Evolutionary conservation across 2,797 vertebrate species (phyloP), one percentile per base, ranked within the genome.

Genomic region (Microtus obscurus): DNA sequence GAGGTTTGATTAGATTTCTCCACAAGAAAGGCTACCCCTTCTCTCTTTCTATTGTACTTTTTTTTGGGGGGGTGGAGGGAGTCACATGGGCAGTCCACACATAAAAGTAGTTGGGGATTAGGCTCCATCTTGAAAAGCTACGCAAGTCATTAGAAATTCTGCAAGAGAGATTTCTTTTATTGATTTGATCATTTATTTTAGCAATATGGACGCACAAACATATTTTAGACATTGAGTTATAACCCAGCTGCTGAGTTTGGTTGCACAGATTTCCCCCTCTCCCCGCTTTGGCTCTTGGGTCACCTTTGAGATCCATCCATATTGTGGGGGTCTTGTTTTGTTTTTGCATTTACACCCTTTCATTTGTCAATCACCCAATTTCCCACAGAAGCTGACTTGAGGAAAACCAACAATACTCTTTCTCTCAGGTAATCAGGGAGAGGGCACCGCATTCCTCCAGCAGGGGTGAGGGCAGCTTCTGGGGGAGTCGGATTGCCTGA

Each of bases 291-390:
- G 71, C 27, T 29, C 27, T 43, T 12, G 23, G 45, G 43, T 8
- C 25, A 34, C 37, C 40, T 87, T 80, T 69, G 56, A 71, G 48
- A 51, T 14, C 51, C 5, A 48, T 67, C n/a, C 10, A 6, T 43
- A 21, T 56, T 51, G 5, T 69, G 73, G 69, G 34, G 29, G 6
- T 73, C 13, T 0, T 76, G 2, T 77, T 79, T 83, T 56, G 19
- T 27, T 76, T 73, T 65, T 23, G 5, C 5, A 5, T 63, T 73
- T 88, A 67, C 43, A 87, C 69, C 37, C 56, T 96, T 97, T 97
- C 85, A 76, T 92, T 97, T 97, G 95, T 89, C 95, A 97, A 95
- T 97, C 83, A 87, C 82, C 6, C 45, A 89, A 91, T 83, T 96
- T 43, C 82, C 89, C 73, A 29, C 6, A 78, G 95, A 90, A 67